Conservation (phyloP, 2,797 vertebrate species). For the Argentina silus region DNA sequence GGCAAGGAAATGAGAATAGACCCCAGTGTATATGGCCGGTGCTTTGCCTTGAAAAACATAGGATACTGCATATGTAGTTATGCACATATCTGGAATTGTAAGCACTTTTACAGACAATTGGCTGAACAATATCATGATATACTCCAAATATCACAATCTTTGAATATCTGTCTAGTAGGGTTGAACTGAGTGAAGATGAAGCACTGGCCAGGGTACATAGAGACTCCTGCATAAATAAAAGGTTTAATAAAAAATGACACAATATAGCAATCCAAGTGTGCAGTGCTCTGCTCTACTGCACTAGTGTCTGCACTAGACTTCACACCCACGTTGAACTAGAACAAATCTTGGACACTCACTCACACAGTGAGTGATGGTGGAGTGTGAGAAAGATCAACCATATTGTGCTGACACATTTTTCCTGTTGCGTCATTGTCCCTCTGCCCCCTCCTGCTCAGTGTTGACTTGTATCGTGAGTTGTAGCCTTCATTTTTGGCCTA, state of each 20-base stretch:
- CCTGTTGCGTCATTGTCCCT: constrained; percentile 60
- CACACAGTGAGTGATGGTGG: constrained; percentile 1
- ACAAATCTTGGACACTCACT: constrained; percentile 44
- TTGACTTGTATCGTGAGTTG: too few relatives aligned
- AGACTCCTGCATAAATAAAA: neutral
- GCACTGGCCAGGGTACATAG: neutral
- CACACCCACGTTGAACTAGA: constrained; percentile 25
- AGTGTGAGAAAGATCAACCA: constrained; percentile 58
- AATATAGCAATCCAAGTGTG: neutral
- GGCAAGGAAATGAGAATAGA: too few relatives aligned
- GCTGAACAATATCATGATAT: too few relatives aligned
- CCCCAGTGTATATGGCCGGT: too few relatives aligned
- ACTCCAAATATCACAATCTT: too few relatives aligned
- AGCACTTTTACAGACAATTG: too few relatives aligned
- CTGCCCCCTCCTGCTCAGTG: constrained; percentile 30
- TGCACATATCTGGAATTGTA: too few relatives aligned
- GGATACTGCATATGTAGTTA: too few relatives aligned
- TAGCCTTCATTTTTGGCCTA: constrained; percentile 22
- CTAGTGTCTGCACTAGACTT: constrained; percentile 17
- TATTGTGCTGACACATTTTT: constrained; percentile 63
- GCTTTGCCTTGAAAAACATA: too few relatives aligned
- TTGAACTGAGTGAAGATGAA: too few relatives aligned
- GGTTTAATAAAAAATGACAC: neutral
- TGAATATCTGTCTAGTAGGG: too few relatives aligned
- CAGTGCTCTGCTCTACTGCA: constrained; percentile 19